Conservation (phyloP, 2,797 vertebrate species). For the Halcyon chelicuti region DNA sequence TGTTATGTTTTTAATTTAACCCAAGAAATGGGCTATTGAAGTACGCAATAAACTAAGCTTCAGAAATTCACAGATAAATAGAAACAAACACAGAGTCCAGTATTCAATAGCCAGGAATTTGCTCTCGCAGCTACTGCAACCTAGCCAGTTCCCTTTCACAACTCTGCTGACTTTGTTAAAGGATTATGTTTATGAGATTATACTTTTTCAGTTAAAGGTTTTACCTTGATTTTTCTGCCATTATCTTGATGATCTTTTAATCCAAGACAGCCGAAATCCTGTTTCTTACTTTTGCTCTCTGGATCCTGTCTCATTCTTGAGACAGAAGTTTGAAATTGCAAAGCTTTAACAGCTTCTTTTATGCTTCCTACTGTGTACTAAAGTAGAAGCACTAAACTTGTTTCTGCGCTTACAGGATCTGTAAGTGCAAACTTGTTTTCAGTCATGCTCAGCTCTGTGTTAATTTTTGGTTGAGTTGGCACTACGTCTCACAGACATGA, state of each 20-base stretch:
- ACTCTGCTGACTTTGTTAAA: not conserved
- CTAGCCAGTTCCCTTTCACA: not conserved
- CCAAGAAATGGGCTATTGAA: not conserved
- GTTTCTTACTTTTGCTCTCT: not conserved
- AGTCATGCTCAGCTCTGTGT: not conserved
- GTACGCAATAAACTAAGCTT: not conserved
- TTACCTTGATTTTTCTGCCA: not conserved
- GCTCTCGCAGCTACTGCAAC: not conserved
- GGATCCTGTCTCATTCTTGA: not conserved
- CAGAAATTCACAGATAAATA: not conserved
- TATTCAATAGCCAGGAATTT: not conserved
- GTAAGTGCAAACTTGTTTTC: not conserved
- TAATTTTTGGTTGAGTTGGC: not conserved
- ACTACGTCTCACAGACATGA: not conserved
- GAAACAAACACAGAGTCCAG: not conserved
- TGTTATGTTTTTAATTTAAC: not conserved
- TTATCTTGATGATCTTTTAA: not conserved
- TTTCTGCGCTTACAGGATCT: not conserved
- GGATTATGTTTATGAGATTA: not conserved
- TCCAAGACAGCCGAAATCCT: not conserved
- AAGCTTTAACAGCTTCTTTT: not conserved
- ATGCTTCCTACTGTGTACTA: not conserved
- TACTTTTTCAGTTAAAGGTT: not conserved
- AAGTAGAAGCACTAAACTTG: not conserved
- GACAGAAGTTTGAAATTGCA: not conserved